Base-by-base conservation (phyloP, 2,113 vertebrate genomes). In the Lophochroa leadbeateri region DNA sequence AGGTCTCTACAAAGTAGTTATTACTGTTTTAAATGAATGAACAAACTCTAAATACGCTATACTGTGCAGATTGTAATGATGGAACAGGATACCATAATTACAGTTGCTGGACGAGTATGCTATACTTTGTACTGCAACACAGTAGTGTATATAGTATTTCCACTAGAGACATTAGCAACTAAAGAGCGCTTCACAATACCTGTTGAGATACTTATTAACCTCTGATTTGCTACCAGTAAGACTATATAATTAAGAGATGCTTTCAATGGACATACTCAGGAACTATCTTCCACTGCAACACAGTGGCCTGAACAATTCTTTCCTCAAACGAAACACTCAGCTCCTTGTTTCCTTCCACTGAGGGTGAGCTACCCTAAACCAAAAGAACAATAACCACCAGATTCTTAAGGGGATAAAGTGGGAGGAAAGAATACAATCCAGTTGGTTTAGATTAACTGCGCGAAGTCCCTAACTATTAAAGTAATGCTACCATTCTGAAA, bases 131-230 rank as follows among this genome's bases (percentile, higher is more conserved):
- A 50, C 64, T 18, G 43, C 49, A 92, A 63, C 29, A n/a, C 3
- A 3, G 69, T 10, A 63, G 50, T 46, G 35, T 25, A 55, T 12
- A 37, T 13, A n/a, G 47, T 23, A 75, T 86, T 90, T 92, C 46
- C 80, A 82, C 33, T 41, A 31, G 68, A 95, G 84, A 61, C 27
- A 72, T 28, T 61, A 86, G 28, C 46, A 92, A 3, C 31, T 41
- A 47, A 86, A 75, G 53, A 90, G 27, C 2, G 1, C 55, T 79
- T 86, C 77, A 88, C 79, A 90, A 52, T 64, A 78, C 31, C 50
- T 88, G 50, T 37, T 92, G 88, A 93, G 72, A 71, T 88, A 60
- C 24, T 86, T 41, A 86, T 86, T 94, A 92, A 92, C 28, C 43
- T 91, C 69, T 57, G 65, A 76, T 86, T 92, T 93, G 60, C 65